Base-by-base conservation (phyloP, 2,113 vertebrate genomes). In the Mola mola region DNA sequence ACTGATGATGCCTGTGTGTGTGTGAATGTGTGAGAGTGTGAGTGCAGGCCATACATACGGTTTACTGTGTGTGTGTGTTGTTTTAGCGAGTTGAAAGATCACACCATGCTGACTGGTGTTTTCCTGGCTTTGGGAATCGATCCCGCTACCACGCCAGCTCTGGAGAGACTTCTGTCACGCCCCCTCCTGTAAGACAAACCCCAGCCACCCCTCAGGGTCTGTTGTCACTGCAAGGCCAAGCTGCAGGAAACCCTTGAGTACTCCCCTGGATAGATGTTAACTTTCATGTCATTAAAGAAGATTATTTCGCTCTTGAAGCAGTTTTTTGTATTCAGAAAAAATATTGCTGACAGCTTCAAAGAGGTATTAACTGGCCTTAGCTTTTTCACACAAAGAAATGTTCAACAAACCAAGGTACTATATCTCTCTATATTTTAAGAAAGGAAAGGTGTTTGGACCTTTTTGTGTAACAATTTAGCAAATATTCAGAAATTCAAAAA, bases 121-220 rank as follows among this genome's bases (percentile, higher is more conserved):
- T 91, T 92, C 83, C 86, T 87, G 84, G 91, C 88, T 25, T 87
- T 92, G 88, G 91, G 91, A 91, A 88, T 92, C 72, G 82, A 92
- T 72, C 89, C 88, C 44, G 64, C 91, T 36, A 83, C 81, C 79
- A 84, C 82, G 8, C 87, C 91, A 15, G 89, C 84, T 85, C 84
- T 93, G 90, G 88, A 91, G 85, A 90, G 78, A 71, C 71, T 92
- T 74, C 87, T 92, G 15, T 90, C 88, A 53, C 90, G 75, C 26
- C 86, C 90, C 69, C 75, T 81, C 31, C 72, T 84, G 85, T 88
- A 89, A 90, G 87, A 84, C 59, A 48, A 69, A 40, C 25, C 62
- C 67, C 9, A n/a, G 7, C 20, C 17, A 17, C 36, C 8, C 19
- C 29, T 0, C n/a, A 33, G 22, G 43, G 15, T 50, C 20, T 26